A percentile compares a stretch with the other conserved stretches of the same genome.
Conservation (phyloP, 2,113 vertebrate genomes). For the Galeopterus variegatus region DNA sequence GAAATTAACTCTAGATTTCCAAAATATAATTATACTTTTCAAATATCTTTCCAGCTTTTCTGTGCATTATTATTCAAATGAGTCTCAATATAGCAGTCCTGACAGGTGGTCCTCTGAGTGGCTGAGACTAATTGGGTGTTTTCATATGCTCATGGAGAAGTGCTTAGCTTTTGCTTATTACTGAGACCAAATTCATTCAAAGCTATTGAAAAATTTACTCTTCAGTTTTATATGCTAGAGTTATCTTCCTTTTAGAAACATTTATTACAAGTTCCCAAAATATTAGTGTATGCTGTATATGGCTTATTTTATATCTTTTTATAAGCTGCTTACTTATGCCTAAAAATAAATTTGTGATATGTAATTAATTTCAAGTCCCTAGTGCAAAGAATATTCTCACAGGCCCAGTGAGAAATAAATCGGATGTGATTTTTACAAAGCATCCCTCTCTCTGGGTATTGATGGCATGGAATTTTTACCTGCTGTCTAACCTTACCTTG, state of each 20-base stretch:
- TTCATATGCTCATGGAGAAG: background rate
- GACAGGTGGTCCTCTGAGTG: background rate
- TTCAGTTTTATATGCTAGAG: background rate
- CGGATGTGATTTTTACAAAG: background rate
- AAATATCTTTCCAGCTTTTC: background rate
- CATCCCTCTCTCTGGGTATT: background rate
- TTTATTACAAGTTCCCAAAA: slow-evolving; percentile 23
- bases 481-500: background rate
- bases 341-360: background rate
- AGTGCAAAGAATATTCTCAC: background rate
- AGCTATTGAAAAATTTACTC: background rate
- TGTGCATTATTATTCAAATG: background rate
- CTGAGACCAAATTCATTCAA: background rate
- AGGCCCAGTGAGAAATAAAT: slow-evolving; percentile 3
- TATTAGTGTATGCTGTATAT: background rate
- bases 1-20: slow-evolving; percentile 51
- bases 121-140: background rate
- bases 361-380: slow-evolving; percentile 10
- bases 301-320: background rate
- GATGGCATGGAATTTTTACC: background rate
- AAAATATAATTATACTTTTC: background rate
- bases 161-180: background rate
- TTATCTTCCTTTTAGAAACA: background rate
- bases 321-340: background rate
- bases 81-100: background rate